Conservation (phyloP, 2,888 invertebrate species). For the Ennomos quercinarius region DNA sequence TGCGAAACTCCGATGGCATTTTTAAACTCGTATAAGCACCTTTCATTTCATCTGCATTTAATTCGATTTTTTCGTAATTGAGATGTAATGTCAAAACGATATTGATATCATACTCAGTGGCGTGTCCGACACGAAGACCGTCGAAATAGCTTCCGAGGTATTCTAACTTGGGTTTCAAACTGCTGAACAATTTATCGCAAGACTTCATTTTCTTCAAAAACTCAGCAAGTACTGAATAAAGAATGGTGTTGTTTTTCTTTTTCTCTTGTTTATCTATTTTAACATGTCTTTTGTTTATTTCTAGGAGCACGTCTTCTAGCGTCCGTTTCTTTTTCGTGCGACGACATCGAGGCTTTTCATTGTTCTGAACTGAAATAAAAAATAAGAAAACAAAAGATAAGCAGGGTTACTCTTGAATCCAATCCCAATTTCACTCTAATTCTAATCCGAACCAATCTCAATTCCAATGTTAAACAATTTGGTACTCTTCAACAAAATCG, state of each 20-base stretch:
- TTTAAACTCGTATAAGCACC: constrained; percentile 55
- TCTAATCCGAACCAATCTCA: no score
- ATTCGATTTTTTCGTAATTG: constrained; percentile 57
- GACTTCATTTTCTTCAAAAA: constrained; percentile 56
- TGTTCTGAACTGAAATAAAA: constrained; percentile 15
- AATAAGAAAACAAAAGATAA: background rate
- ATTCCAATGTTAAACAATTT: no score
- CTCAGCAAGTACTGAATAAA: constrained; percentile 55
- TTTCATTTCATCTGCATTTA: constrained; percentile 47
- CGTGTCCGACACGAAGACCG: constrained; percentile 63
- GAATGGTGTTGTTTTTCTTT: constrained; percentile 55
- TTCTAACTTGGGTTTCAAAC: constrained; percentile 62
- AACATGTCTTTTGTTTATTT: constrained; percentile 55
- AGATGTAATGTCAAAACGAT: constrained; percentile 59
- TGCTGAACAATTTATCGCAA: constrained; percentile 54
- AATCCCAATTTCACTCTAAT: no score
- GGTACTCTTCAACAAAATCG: no score
- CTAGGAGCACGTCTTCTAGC: constrained; percentile 56
- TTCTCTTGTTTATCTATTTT: constrained; percentile 56
- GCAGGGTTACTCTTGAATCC: no score
- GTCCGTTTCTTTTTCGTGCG: constrained; percentile 37
- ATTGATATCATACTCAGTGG: constrained; percentile 68
- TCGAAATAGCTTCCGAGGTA: constrained; percentile 70
- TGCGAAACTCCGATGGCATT: constrained; percentile 68
- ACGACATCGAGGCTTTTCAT: constrained; percentile 5